Base-by-base conservation (phyloP, 2,888 invertebrate genomes). In the Galeopsomyia nigrocyanea region DNA sequence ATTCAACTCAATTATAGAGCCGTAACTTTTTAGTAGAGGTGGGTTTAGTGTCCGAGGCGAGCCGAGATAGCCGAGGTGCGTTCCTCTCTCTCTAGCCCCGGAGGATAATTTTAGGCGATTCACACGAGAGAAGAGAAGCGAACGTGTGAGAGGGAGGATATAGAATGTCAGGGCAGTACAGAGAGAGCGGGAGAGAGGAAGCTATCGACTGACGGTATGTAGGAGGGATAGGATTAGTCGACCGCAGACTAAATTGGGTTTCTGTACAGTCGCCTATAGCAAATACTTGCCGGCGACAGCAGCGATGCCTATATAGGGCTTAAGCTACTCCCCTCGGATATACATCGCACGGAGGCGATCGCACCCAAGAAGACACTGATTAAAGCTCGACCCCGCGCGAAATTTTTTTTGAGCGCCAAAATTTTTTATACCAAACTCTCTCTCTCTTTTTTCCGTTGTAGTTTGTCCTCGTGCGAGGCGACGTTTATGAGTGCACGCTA, bases 241-340 rank as follows among this genome's bases (percentile, higher is more conserved):
- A 84, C 84, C 84, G 79, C 84, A 82, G 81, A 82, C 83, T 83
- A 84, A 85, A 85, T 85, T 84, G 84, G 82, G 82, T 84, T 85
- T 85, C 82, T 79, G 82, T 83, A 81, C 81, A 83, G 82, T 82
- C 81, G 78, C 79, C 79, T 79, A 39, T 39, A 39, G 81, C 82
- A 81, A 84, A 83, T 82, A 82, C 81, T 82, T 81, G 80, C 78
- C 78, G 78, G 65, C 75, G 73, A 78, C 79, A 79, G 79, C 79
- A 79, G 79, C 78, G 77, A 77, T 79, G 72, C 73, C 75, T 63
- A 39, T 39, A 13, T 39, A 70, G 68, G 74, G 76, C 75, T 77
- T 76, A 78, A 73, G 64, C 49, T 7, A 21, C 39, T 39, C 13
- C 39, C 39, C 31, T 31, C 31, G n/a, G n/a, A n/a, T 31, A 31